A percentile compares a stretch with the other conserved stretches of the same genome.
Evolutionary conservation across 2,797 vertebrate species (phyloP).

Genomic region (Alouatta caraya): DNA sequence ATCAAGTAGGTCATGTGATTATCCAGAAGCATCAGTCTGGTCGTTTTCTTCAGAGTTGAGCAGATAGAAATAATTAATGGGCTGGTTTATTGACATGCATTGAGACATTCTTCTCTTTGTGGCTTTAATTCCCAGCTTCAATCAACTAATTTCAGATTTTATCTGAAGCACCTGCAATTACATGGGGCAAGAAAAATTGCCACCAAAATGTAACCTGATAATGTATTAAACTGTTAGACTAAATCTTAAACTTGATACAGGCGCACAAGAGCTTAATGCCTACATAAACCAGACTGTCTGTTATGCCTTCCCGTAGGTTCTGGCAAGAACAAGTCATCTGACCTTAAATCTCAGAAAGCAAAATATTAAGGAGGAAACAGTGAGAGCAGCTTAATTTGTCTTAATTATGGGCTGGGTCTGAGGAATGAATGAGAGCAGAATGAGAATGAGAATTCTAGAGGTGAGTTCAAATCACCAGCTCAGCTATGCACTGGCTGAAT

Average conservation of each 20-base stretch:
- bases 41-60: slow-evolving; percentile 76
- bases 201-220: slow-evolving; percentile 74
- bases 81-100: slow-evolving; percentile 84
- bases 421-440: not conserved
- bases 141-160: slow-evolving; percentile 85
- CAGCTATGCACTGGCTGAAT: not conserved
- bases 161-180: slow-evolving; percentile 77
- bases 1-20: slow-evolving; percentile 69
- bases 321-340: not conserved
- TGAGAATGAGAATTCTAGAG: not conserved
- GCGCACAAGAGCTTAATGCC: slow-evolving; percentile 54
- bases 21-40: slow-evolving; percentile 79
- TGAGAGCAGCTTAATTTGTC: not conserved
- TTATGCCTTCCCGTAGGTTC: slow-evolving; percentile 42
- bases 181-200: slow-evolving; percentile 82
- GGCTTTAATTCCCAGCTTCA: slow-evolving; percentile 83
- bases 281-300: slow-evolving; percentile 31
- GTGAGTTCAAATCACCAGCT: not conserved
- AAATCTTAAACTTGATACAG: slow-evolving; percentile 68
- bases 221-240: slow-evolving; percentile 60
- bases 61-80: slow-evolving; percentile 87
- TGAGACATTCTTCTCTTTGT: slow-evolving; percentile 79
- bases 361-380: not conserved
- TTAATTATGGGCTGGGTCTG: not conserved
- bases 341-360: slow-evolving; percentile 34